phyloP scores from a whole-genome alignment of 2,888 invertebrate species.

The Eulithis prunata region DNA sequence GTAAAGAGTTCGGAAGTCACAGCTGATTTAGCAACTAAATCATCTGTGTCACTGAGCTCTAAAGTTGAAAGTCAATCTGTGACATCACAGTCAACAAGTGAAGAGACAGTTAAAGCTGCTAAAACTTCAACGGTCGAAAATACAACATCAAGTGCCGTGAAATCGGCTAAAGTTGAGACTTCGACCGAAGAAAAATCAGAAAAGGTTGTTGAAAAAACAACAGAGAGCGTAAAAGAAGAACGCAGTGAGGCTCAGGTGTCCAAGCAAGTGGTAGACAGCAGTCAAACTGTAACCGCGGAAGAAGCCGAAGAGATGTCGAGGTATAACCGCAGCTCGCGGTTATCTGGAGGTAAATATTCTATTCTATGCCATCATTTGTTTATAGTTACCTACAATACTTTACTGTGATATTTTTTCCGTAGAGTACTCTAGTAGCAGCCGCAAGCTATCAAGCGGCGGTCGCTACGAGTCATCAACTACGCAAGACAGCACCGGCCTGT shows the following conservation, averaged over 20 bases:
- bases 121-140: slow-evolving; percentile 44
- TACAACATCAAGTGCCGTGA: slow-evolving; percentile 20
- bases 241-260: slow-evolving; percentile 50
- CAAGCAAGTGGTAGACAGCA: slow-evolving; percentile 51
- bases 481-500: slow-evolving; percentile 61
- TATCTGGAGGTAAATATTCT: slow-evolving; percentile 82
- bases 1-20: slow-evolving; percentile 60
- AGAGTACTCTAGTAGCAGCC: slow-evolving; percentile 77
- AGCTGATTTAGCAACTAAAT: slow-evolving; percentile 67
- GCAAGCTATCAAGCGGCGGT: slow-evolving; percentile 66
- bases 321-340: slow-evolving; percentile 86
- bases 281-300: slow-evolving; percentile 75
- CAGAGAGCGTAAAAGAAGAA: slow-evolving; percentile 44
- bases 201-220: slow-evolving; percentile 42
- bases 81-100: slow-evolving; percentile 55
- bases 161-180: slow-evolving; percentile 16
- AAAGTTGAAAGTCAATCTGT: slow-evolving; percentile 58
- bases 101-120: slow-evolving; percentile 55
- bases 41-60: slow-evolving; percentile 62
- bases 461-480: slow-evolving; percentile 72
- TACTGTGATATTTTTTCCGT: slow-evolving; percentile 32
- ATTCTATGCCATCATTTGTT: neutral
- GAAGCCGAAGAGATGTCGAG: slow-evolving; percentile 82
- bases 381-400: neutral
- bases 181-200: slow-evolving; percentile 27